Base-by-base conservation (phyloP, 2,113 vertebrate species). In the Tetraodon nigroviridis region DNA sequence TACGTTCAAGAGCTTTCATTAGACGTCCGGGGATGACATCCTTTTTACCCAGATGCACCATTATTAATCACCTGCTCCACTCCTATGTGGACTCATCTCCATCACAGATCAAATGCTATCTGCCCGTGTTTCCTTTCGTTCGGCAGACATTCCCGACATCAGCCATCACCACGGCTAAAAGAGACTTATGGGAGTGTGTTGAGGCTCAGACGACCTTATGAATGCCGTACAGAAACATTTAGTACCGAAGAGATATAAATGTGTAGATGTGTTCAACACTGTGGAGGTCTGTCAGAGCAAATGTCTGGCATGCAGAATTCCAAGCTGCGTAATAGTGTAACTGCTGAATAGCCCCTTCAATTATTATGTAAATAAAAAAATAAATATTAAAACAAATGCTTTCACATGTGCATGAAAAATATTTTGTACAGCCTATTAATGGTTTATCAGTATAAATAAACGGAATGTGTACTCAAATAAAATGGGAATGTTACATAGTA, bases 11-110 rank as follows among this genome's bases (percentile, higher is more conserved):
- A 90, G 88, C 89, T 84, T 87, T 88, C 88, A 89, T 87, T 88
- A 85, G 81, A 87, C 83, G 82, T 93, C 92, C 92, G 91, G 92
- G 81, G 75, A 92, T 92, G 93, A 94, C 92, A 92, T 87, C 89
- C 91, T 90, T 85, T 89, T 92, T 91, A 88, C 89, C 48, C 89
- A 85, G 91, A 91, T 87, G 91, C 89, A 89, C 90, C 72, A 37
- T 87, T 87, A 88, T 88, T 89, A 90, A 91, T 92, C 89, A 92
- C 77, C 56, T n/a, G 71, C 79, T 70, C 83, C 19, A 49, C 83
- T 84, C 78, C 68, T 41, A 75, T 69, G 85, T 77, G 79, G 80
- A 86, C 86, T 84, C 82, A 88, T 89, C 90, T 89, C 82, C 82
- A 90, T 91, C 89, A 85, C 79, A 64, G 86, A 90, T 90, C 88